Evolutionary conservation across 1,140 invertebrate genomes (phyloP).

Genomic region (Atta texana): DNA sequence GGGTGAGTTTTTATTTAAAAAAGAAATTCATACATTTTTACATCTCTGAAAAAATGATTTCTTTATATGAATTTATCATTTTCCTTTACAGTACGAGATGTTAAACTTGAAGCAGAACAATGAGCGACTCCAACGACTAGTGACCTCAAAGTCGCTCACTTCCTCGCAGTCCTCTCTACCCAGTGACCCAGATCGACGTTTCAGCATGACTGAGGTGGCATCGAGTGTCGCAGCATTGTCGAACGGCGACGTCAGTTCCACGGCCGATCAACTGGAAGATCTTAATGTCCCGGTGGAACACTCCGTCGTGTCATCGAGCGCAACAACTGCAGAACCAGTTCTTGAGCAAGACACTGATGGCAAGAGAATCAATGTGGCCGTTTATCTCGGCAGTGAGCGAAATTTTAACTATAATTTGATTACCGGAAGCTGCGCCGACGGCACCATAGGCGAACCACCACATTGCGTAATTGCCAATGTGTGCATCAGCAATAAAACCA

Average conservation of each 20-base stretch:
- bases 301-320: slow-evolving; percentile 84
- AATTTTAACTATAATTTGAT: slow-evolving; percentile 88
- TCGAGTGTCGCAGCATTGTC: slow-evolving; percentile 83
- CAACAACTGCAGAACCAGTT: slow-evolving; percentile 87
- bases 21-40: slow-evolving; percentile 13
- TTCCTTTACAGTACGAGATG: slow-evolving; percentile 95
- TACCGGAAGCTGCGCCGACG: slow-evolving; percentile 76
- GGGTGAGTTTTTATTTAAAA: slow-evolving; percentile 84
- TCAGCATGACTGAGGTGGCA: slow-evolving; percentile 87
- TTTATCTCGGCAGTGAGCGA: slow-evolving; percentile 93
- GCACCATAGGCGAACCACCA: slow-evolving; percentile 87
- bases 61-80: not conserved
- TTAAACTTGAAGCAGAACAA: slow-evolving; percentile 98
- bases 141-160: slow-evolving; percentile 93
- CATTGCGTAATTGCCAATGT: slow-evolving; percentile 94
- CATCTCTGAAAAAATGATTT: not conserved
- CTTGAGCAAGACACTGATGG: slow-evolving; percentile 92
- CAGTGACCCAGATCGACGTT: slow-evolving; percentile 87
- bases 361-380: slow-evolving; percentile 93
- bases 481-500: slow-evolving; percentile 96
- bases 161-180: slow-evolving; percentile 92
- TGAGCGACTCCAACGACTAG: slow-evolving; percentile 95
- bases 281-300: slow-evolving; percentile 86
- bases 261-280: slow-evolving; percentile 85
- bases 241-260: slow-evolving; percentile 81